phyloP scores from a whole-genome alignment of 2,888 invertebrate genomes.

The Calephelis perditalis region DNA sequence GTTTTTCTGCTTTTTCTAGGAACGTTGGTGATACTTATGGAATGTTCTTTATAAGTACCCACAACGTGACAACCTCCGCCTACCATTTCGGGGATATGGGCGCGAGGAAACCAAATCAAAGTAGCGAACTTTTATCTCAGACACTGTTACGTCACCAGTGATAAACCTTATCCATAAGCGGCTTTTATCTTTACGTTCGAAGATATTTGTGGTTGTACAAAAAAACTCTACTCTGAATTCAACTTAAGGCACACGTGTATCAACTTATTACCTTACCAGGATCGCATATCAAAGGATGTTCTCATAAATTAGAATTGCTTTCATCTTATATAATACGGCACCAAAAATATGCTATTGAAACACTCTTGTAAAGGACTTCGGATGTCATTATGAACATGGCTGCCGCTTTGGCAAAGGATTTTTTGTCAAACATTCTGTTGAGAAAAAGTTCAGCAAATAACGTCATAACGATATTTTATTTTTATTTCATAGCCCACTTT shows the following conservation, averaged over 20 bases:
- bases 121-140: no score
- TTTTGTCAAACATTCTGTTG: conserved; percentile 2
- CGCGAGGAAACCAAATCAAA: no score
- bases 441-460: conserved; percentile 10
- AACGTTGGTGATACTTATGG: no score
- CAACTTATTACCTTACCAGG: background rate
- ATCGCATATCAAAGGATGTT: conserved; percentile 6
- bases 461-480: conserved; percentile 10
- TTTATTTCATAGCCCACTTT: background rate
- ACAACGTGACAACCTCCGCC: no score
- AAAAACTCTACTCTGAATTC: background rate
- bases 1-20: no score
- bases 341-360: conserved; percentile 4
- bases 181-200: no score
- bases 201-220: no score
- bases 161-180: no score
- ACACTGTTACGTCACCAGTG: no score
- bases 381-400: conserved; percentile 11
- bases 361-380: conserved; percentile 10
- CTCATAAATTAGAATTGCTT: conserved; percentile 2
- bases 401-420: conserved; percentile 8
- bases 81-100: no score
- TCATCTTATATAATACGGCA: conserved; percentile 1
- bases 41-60: no score
- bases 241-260: background rate